Evolutionary conservation across 2,113 vertebrate genomes (phyloP).

Genomic region (Phainopepla nitens): DNA sequence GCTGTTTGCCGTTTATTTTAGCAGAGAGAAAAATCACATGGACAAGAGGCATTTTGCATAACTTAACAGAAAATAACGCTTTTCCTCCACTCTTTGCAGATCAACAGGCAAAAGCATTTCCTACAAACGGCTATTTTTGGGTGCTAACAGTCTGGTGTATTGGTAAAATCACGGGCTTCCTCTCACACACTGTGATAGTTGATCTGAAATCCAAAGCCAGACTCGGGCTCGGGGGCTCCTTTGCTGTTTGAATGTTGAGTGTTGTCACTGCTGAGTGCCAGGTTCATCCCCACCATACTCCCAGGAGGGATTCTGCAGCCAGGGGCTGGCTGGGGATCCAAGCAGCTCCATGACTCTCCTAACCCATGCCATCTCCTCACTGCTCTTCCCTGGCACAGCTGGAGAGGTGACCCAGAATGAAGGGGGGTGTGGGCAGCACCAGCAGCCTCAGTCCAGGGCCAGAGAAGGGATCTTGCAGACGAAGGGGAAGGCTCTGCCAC

Average conservation of each 20-base stretch:
- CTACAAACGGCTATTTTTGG: background rate
- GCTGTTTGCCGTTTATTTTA: constrained; percentile 9
- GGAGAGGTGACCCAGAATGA: background rate
- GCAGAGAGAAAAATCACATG: background rate
- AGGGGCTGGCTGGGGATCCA: background rate
- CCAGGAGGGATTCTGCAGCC: background rate
- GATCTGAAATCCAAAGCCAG: background rate
- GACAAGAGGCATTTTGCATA: background rate
- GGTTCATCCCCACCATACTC: accelerated
- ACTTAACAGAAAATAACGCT: background rate
- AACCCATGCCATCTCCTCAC: accelerated
- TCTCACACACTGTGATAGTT: accelerated
- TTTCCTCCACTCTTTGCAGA: background rate
- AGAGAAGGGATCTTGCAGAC: constrained; percentile 80
- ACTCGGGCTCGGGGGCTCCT: background rate
- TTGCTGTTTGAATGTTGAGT: background rate
- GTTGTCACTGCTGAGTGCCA: accelerated
- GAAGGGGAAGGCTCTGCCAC: constrained; percentile 77
- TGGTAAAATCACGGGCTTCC: background rate
- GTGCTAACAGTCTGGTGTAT: background rate
- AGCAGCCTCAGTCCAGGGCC: constrained; percentile 58
- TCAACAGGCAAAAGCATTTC: background rate
- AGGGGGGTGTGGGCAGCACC: accelerated
- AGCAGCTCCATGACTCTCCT: background rate
- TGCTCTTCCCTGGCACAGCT: background rate